phyloP scores from a whole-genome alignment of 1,140 invertebrate species.

The Chlorops oryzae region DNA sequence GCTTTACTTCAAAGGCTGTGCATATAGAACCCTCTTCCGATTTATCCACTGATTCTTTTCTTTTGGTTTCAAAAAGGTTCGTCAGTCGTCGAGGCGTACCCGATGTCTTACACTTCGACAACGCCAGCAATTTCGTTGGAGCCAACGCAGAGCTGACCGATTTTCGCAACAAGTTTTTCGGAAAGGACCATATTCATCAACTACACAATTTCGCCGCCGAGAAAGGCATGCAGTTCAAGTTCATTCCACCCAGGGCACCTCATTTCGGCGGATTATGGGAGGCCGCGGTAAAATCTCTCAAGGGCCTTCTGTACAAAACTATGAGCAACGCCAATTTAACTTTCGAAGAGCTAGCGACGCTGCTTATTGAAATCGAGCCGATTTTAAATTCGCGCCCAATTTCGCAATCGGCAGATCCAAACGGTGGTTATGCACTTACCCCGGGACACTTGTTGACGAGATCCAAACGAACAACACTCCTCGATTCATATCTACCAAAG shows the following conservation, averaged over 20 bases:
- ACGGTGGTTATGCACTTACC: slow-evolving; percentile 25
- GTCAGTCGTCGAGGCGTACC: slow-evolving; percentile 22
- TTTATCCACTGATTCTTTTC: slow-evolving; percentile 25
- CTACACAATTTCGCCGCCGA: neutral
- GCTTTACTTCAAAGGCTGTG: slow-evolving; percentile 17
- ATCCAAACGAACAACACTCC: too few species aligned
- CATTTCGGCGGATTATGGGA: slow-evolving; percentile 36
- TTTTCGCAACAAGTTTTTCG: neutral
- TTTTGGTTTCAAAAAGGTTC: slow-evolving; percentile 31
- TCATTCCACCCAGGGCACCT: slow-evolving; percentile 26
- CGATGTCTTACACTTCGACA: slow-evolving; percentile 25
- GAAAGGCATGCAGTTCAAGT: slow-evolving; percentile 24
- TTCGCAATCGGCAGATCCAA: slow-evolving; percentile 23
- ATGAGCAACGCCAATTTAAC: slow-evolving; percentile 16
- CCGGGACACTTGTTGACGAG: too few species aligned
- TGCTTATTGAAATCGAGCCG: slow-evolving; percentile 22
- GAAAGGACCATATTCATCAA: neutral
- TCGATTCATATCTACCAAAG: too few species aligned
- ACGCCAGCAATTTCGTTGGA: slow-evolving; percentile 31
- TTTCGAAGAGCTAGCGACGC: slow-evolving; percentile 24
- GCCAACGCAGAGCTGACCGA: slow-evolving; percentile 17
- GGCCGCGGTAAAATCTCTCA: slow-evolving; percentile 19
- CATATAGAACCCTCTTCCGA: slow-evolving; percentile 32
- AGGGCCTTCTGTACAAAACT: slow-evolving; percentile 19
- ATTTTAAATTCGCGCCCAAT: slow-evolving; percentile 26